Base-by-base conservation (phyloP, 2,888 invertebrate genomes). In the Archips xylosteana region DNA sequence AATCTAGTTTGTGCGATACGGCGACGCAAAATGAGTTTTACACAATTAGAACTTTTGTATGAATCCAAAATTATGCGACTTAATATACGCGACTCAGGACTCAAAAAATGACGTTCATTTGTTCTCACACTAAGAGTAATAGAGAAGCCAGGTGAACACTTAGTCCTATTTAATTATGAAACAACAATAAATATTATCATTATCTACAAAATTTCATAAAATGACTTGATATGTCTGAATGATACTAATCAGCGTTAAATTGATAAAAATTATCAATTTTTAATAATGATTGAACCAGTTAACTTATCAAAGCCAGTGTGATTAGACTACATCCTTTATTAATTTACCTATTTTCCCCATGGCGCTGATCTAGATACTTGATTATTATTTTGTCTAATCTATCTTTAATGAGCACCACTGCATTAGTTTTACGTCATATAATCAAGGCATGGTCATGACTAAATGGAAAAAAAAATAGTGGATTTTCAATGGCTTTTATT, bases 261-360 rank as follows among this genome's bases (percentile, higher is more conserved):
- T 64, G 73, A 69, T 73, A 69, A 73, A 49, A 15, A 59, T 60
- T 47, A 49, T 73, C 73, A 69, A 42, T 57, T 47, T 39, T 15
- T 69, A 73, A 62, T 69, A 3, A 65, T 70, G 47, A 66, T 65
- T 74, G 45, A n/a, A 54, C 64, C 23, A 75, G 42, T 67, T 75
- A 23, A 69, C 49, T 63, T 69, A 68, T 73, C 59, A 69, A 63
- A 47, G 54, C 15, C 49, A 23, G 23, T 12, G 8, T 34, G 68
- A 68, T 63, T 63, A 63, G 63, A 62, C 9, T 42, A 34, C 13
- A 47, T 23, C 42, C 36, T 47, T 3, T 4, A 13, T 42, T 32
- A 54, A 54, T 54, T 34, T 54, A 45, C 12, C 8, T 59, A 59
- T 34, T 49, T 34, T n/a, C 23, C 8, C n/a, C n/a, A 36, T 9